Percentiles rank a stretch among this genome's conserved stretches.
Conservation (phyloP, 2,888 invertebrate species). For the Microctonus brassicae region DNA sequence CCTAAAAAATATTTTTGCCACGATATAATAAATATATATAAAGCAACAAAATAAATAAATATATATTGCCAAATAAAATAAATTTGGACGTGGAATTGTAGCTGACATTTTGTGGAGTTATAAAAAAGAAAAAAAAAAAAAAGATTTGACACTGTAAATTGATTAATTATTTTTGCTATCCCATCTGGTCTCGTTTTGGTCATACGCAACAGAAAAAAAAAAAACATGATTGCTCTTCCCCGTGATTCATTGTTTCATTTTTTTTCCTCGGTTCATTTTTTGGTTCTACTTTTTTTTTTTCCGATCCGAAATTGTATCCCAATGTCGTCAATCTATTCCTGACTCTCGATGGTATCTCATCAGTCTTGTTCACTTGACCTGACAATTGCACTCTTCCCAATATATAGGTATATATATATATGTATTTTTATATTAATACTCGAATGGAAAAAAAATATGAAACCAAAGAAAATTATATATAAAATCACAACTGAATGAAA, state of each 20-base stretch:
- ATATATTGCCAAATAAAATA: neutral
- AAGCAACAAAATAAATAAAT: no score
- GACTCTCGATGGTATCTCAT: conserved; percentile 1
- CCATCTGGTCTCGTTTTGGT: neutral
- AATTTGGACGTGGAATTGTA: neutral
- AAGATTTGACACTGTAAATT: neutral
- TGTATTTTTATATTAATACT: no score
- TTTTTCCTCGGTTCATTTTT: neutral
- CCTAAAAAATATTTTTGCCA: neutral
- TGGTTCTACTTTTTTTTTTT: neutral
- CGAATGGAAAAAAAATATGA: neutral
- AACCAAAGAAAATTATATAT: neutral
- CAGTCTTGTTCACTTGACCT: neutral
- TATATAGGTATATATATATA: neutral
- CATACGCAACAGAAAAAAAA: neutral
- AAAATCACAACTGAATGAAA: neutral
- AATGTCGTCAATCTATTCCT: conserved; percentile 10
- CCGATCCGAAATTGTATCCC: neutral
- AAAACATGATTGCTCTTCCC: neutral
- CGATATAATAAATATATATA: neutral
- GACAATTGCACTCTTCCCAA: neutral
- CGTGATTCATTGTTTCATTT: neutral
- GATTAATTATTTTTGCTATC: neutral
- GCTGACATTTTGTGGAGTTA: neutral
- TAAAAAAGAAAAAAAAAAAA: neutral